phyloP scores from a whole-genome alignment of 2,888 invertebrate species.

The Chloromyia formosa region DNA sequence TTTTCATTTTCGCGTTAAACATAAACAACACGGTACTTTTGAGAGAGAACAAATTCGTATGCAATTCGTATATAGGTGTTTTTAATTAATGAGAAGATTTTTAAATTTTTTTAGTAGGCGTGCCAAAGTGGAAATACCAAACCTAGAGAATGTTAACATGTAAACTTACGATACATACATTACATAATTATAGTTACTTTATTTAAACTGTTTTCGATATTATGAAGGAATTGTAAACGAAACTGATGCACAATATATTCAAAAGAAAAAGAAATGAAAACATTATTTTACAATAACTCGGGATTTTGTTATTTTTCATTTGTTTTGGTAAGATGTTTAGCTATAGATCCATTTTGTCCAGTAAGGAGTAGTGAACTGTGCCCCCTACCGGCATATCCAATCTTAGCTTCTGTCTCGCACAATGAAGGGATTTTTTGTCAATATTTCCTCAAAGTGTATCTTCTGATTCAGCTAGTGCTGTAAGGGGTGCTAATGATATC shows the following conservation, averaged over 20 bases:
- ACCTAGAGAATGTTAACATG: neutral
- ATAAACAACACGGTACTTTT: neutral
- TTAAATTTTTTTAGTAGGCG: neutral
- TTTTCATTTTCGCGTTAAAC: neutral
- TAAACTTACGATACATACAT: too few relatives aligned
- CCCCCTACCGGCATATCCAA: too few relatives aligned
- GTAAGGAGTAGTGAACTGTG: too few relatives aligned
- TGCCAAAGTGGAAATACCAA: neutral
- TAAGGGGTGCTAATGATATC: too few relatives aligned
- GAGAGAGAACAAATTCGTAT: neutral
- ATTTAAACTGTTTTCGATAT: neutral
- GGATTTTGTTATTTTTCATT: neutral
- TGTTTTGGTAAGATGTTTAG: too few relatives aligned
- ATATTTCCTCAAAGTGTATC: too few relatives aligned
- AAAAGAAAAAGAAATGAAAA: neutral
- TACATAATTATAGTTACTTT: neutral
- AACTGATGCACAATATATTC: slow-evolving; percentile 4
- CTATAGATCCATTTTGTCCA: too few relatives aligned
- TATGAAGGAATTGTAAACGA: slow-evolving; percentile 6
- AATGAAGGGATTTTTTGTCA: too few relatives aligned
- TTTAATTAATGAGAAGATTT: neutral
- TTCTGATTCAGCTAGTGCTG: too few relatives aligned
- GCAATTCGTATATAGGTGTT: neutral
- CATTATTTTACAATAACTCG: neutral
- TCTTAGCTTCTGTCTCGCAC: too few relatives aligned